Base-by-base conservation (phyloP, 2,888 invertebrate species). In the Nemoura dubitans region DNA sequence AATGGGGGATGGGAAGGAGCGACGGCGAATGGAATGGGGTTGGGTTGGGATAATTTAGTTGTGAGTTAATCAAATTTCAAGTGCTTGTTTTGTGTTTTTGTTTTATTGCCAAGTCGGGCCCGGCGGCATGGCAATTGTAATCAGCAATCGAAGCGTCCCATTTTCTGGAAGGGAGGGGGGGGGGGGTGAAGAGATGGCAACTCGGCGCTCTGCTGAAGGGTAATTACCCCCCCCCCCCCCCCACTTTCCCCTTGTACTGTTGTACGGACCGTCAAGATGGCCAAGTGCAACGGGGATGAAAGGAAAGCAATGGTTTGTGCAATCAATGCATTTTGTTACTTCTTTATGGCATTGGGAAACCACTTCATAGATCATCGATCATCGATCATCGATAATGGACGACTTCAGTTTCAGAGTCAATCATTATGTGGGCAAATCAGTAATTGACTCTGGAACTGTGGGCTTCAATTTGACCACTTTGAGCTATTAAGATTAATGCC, bases 11-110 rank as follows among this genome's bases (percentile, higher is more conserved):
- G 59, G 59, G 59, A 84, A 59, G 59, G 84, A 76, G 29, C 7
- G 81, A n/a, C 59, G 59, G 10, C 5, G n/a, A 27, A 80, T 7
- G n/a, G n/a, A n/a, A n/a, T n/a, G 28, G 80, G 28, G 27, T 36
- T 80, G 81, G 81, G 81, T 36, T 29, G 81, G 76, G 21, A 29
- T 84, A 84, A 84, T 84, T 76, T 84, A 84, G 84, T 84, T 84
- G 27, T 26, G 84, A 84, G 84, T 84, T 84, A 84, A 84, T 76
- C 59, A 84, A 84, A 76, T 84, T 84, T 59, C 59, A 76, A 84
- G 84, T 76, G 84, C 10, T 59, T 43, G 25, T 83, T 83, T 83
- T 83, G 26, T 83, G 83, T 42, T 83, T 29, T 83, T 30, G 30
- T 83, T 83, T 83, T 83, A 83, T 83, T 42, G 30, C 59, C 59